Evolutionary conservation across 2,797 vertebrate genomes (phyloP), one percentile per base, ranked within the genome.

Genomic region (Rhodeus uyekii): DNA sequence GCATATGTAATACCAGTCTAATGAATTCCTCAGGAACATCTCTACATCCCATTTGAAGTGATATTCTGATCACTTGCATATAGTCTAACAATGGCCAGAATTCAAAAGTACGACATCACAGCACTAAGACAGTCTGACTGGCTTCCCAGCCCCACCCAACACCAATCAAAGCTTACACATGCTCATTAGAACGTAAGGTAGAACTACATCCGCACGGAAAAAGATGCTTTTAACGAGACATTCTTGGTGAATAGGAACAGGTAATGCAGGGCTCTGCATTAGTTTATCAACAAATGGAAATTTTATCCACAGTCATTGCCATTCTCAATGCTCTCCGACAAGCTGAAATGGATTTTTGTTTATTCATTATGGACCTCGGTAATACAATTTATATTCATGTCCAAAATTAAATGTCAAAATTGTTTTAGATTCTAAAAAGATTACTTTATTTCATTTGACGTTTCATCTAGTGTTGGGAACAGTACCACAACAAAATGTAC

Each of bases 141-240:
- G n/a, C 48, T 68, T 86, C 38, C 63, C 38, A 46, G 38, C 60
- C 68, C 34, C 48, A 8, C 79, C 73, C 34, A 71, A 53, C 39
- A 38, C 58, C 50, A 55, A 60, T 84, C 76, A 83, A 75, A 84
- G 81, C 58, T 44, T n/a, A 29, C 71, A 76, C 16, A 36, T 73
- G 81, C 81, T 88, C 77, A 81, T 88, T 85, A 89, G 77, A 67
- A 60, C n/a, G 63, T 27, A 64, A 78, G 67, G 83, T 63, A 60
- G 78, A 63, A 73, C 83, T 38, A 63, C 38, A 36, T 29, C 29
- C 12, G 83, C 50, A 3, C 1, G 8, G 55, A 38, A 60, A 81
- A 78, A 65, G 34, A n/a, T n/a, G 27, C 22, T 77, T 84, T 76
- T 88, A 90, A 90, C 87, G 83, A 89, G 87, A 65, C 83, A 46